Base-by-base conservation (phyloP, 2,797 vertebrate species). In the Clamator glandarius region DNA sequence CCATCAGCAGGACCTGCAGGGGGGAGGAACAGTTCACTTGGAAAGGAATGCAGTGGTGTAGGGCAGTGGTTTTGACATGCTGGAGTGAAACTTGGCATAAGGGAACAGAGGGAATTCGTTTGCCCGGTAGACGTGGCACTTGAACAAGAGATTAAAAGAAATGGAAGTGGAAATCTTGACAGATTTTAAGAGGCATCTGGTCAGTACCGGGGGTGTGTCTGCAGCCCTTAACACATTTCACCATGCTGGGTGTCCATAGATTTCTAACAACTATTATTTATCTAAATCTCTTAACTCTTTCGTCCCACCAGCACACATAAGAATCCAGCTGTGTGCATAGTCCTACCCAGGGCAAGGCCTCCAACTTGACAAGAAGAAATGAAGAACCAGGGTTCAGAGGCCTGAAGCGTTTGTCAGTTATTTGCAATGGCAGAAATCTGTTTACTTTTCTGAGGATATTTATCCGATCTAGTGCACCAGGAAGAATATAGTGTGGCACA, bases 51-150 rank as follows among this genome's bases (percentile, higher is more conserved):
- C 78, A 82, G 90, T 81, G 91, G 83, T 61, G 85, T 91, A 72
- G 63, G 94, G 84, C 90, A 96, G 92, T 66, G 91, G 88, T 95
- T 95, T 96, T 96, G 92, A 95, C 76, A 72, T 85, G 72, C 93
- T 87, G 84, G 70, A 94, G 87, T 93, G 94, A 97, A 96, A 96
- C 92, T 91, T 94, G 90, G 87, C 89, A 68, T 78, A 50, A 52
- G 42, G 39, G 74, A 87, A 61, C 36, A 81, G 75, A 92, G 77
- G 57, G 84, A 93, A 93, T 85, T 84, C 15, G 0, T 77, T 89
- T 83, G 84, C 89, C 87, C 11, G 11, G 92, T 90, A 92, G 84
- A 96, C 64, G 86, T 96, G 95, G 94, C 86, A 93, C 95, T 96
- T 91, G 72, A 92, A 73, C 24, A 88, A 90, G 81, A 93, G 67